Evolutionary conservation across 2,113 vertebrate species (phyloP), one percentile per base, ranked within the genome.

Genomic region (Sinocyclocheilus anophthalmus): DNA sequence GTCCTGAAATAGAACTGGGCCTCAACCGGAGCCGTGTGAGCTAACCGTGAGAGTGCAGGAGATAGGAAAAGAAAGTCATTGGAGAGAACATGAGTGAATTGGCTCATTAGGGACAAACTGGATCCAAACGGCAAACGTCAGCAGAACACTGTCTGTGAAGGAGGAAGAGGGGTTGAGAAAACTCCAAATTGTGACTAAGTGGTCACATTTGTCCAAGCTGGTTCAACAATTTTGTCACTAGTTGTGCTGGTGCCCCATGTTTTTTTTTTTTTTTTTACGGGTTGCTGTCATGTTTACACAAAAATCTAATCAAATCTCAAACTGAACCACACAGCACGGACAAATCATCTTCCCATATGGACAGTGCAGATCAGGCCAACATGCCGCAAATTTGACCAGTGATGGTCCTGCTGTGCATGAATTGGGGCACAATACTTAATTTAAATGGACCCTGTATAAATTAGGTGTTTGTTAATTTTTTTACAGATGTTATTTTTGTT

Each of bases 1-100:
- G 70, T 79, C 90, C 87, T 92, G 86, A 92, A 93, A 94, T 91
- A 93, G 91, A 89, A 77, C 48, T 76, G 55, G 88, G 86, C 76
- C 65, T 53, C 81, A 89, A 87, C 86, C 84, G 70, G 65, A 65
- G 13, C 39, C 20, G 37, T 26, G n/a, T 2, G 0, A 67, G 59
- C 61, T 18, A 42, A 80, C 57, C 6, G 11, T 76, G 55, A 57
- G 50, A 16, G 33, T 75, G 67, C 24, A 42, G 22, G 10, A 59
- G 33, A 83, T 39, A 26, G 33, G 57, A 61, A 33, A 78, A 50
- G 26, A 59, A 33, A 80, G 33, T 61, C 18, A 45, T 8, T 42
- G 33, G 33, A 39, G 12, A 13, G 37, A 24, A 39, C 6, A 80
- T 63, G 57, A 61, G 18, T 63, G 57, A 61, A 80, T 42, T 80